Evolutionary conservation across 2,888 invertebrate genomes (phyloP).

Genomic region (Lithosia quadra): DNA sequence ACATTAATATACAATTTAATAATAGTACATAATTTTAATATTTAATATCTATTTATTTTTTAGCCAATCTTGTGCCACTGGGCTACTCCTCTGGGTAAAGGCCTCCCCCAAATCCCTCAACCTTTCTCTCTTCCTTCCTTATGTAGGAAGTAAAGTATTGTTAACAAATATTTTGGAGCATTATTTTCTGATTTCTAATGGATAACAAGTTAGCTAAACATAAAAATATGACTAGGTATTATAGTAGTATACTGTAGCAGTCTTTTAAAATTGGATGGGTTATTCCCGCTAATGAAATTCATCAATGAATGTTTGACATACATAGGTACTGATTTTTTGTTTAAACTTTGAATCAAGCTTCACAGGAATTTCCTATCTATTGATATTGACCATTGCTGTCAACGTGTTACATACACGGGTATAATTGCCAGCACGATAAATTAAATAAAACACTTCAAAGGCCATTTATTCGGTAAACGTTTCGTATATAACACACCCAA

Average conservation of each 20-base stretch:
- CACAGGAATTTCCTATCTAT: not conserved
- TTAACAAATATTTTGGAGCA: too few relatives aligned
- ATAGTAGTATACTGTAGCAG: not conserved
- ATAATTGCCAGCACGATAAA: conserved; percentile 8
- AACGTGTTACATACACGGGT: not conserved
- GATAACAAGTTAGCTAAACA: too few relatives aligned
- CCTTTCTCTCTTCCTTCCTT: too few relatives aligned
- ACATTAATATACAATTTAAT: too few relatives aligned
- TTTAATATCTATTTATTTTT: too few relatives aligned
- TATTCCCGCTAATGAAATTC: not conserved
- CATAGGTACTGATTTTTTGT: not conserved
- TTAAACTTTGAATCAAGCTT: not conserved
- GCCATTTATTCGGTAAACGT: conserved; percentile 9
- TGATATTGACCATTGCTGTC: not conserved
- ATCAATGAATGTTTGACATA: not conserved
- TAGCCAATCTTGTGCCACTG: too few relatives aligned
- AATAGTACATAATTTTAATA: too few relatives aligned
- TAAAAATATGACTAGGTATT: too few relatives aligned
- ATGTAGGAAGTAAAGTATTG: too few relatives aligned
- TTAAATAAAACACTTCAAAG: conserved; percentile 16
- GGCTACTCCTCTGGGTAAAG: too few relatives aligned
- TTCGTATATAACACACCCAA: conserved; percentile 49
- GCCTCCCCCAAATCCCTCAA: too few relatives aligned
- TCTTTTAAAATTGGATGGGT: not conserved
- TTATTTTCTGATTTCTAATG: too few relatives aligned